Conservation (phyloP, 2,888 invertebrate species). For the Dermolepida albohirtum region DNA sequence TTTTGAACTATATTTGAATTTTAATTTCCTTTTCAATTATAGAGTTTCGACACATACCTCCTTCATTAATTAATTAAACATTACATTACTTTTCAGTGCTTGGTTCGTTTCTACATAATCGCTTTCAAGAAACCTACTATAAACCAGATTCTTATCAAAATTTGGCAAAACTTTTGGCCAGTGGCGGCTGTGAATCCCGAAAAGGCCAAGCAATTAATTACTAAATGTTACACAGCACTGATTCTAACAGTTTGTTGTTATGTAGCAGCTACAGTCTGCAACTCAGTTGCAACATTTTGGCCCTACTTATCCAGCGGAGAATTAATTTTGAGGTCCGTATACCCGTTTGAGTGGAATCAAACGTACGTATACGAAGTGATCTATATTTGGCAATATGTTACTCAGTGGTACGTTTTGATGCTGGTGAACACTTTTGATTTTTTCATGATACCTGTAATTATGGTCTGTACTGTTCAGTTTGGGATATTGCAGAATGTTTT, state of each 20-base stretch:
- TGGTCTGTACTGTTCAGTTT: conserved; percentile 37
- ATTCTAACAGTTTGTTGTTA: conserved; percentile 11
- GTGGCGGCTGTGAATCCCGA: not conserved
- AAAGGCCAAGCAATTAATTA: not conserved
- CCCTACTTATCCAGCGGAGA: conserved; percentile 29
- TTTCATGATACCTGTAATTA: conserved; percentile 33
- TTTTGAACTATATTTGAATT: no score
- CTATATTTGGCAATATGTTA: conserved; percentile 47
- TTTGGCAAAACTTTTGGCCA: conserved; percentile 43
- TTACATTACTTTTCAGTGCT: conserved; percentile 17
- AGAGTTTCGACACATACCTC: no score
- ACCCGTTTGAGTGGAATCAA: conserved; percentile 44
- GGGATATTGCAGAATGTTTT: conserved; percentile 47
- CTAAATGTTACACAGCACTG: conserved; percentile 15
- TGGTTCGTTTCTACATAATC: conserved; percentile 37
- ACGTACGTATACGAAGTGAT: conserved; percentile 46
- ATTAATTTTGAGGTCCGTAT: conserved; percentile 43
- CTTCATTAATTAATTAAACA: no score
- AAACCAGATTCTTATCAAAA: conserved; percentile 36
- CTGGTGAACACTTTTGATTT: conserved; percentile 40
- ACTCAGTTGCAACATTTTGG: conserved; percentile 20
- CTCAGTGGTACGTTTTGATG: conserved; percentile 41
- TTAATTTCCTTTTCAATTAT: no score
- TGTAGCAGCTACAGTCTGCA: conserved; percentile 27
- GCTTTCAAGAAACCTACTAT: conserved; percentile 29